Base-by-base conservation (phyloP, 2,797 vertebrate species). In the Pseudotriccus pelzelni region DNA sequence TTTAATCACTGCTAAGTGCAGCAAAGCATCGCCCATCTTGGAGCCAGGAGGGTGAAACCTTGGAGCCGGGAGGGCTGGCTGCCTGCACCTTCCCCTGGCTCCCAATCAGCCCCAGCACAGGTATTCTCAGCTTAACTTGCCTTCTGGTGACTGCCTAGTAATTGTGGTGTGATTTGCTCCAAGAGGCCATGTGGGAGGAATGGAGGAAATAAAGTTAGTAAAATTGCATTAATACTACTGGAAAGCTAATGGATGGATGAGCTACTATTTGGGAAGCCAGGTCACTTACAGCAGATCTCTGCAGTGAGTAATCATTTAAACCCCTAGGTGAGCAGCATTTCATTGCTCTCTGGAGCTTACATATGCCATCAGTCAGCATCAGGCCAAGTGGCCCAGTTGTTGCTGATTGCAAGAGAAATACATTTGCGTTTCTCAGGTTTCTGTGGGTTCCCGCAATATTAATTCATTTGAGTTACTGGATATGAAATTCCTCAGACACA, bases 21-120 rank as follows among this genome's bases (percentile, higher is more conserved):
- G 0, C 4, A 3, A 21, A 3, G 3, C 21, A 37, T 56, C 32
- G 14, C 10, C 13, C 0, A 0, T 13, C 1, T 9, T 67, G 56
- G n/a, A n/a, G n/a, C n/a, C n/a, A n/a, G n/a, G n/a, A n/a, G n/a
- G n/a, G n/a, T 4, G 7, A 66, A 70, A 37, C 24, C 19, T 34
- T 6, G 19, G 32, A 28, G 0, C 7, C 0, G 0, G 41, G 22
- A 37, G 44, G 56, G 67, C 70, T 82, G 36, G 36, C 47, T 49
- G 39, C 24, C 28, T 32, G 15, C 0, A 0, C 34, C 43, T n/a
- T 82, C 34, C 25, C 15, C 28, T 16, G 22, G 24, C 27, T 77
- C 50, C 37, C 49, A 58, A 79, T 28, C 27, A 43, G n/a, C 43
- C 23, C 47, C 39, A 63, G 37, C 1, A 1, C 41, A 64, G 44